phyloP scores from a whole-genome alignment of 1,140 invertebrate genomes.

The Drosophila sechellia region DNA sequence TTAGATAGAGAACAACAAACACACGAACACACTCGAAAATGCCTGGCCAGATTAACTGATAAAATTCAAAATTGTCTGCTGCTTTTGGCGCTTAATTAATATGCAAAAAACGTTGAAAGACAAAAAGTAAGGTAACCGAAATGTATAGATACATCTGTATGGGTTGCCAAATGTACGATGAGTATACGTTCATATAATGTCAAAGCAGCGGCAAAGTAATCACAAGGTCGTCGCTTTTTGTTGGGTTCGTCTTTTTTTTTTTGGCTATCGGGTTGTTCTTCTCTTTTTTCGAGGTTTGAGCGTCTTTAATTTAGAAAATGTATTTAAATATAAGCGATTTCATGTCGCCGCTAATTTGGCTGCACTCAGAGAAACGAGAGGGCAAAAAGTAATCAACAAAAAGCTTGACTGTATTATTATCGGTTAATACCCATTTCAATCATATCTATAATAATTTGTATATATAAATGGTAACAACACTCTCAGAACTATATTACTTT shows the following conservation, averaged over 20 bases:
- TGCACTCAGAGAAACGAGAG: constrained; percentile 9
- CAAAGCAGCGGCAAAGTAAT: constrained; percentile 71
- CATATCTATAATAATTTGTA: too few relatives aligned
- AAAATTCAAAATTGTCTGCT: constrained; percentile 76
- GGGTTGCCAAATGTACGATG: constrained; percentile 7
- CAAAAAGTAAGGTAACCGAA: constrained; percentile 56
- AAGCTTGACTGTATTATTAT: too few relatives aligned
- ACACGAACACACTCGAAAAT: constrained; percentile 18
- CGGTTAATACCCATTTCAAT: too few relatives aligned
- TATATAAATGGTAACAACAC: constrained; percentile 14
- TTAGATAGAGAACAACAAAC: constrained; percentile 27
- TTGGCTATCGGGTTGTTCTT: constrained; percentile 26
- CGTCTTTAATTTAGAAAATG: constrained; percentile 40
- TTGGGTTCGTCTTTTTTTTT: constrained; percentile 29
- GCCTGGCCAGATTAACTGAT: constrained; percentile 71
- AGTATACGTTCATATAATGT: constrained; percentile 45
- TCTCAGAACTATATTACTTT: neutral
- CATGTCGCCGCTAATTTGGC: constrained; percentile 10
- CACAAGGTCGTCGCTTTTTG: constrained; percentile 66
- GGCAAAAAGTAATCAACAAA: neutral
- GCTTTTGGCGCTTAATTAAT: constrained; percentile 83
- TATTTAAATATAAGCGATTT: constrained; percentile 34
- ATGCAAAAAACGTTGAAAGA: constrained; percentile 79
- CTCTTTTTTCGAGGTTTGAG: constrained; percentile 8
- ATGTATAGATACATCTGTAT: constrained; percentile 42